Evolutionary conservation across 2,113 vertebrate species (phyloP).

Genomic region (Nematolebias whitei): DNA sequence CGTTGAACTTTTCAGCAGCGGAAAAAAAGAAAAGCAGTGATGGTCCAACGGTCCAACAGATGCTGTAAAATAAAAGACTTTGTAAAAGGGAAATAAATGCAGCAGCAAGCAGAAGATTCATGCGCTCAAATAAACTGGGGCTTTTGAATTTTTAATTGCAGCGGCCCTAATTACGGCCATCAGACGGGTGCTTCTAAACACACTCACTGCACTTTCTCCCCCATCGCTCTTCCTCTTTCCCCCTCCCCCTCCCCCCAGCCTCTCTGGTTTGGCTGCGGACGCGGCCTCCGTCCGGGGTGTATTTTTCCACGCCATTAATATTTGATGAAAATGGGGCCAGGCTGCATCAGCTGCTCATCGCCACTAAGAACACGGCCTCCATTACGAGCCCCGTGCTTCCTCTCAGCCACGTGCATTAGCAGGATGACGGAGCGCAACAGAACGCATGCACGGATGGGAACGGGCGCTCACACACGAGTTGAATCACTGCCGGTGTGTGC

Average conservation of each 20-base stretch:
- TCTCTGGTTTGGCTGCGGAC: constrained; percentile 85
- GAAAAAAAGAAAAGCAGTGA: constrained; percentile 46
- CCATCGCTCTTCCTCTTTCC: constrained; percentile 69
- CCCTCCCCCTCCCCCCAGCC: constrained; percentile 54
- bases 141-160: constrained; percentile 99
- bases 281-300: constrained; percentile 92
- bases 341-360: constrained; percentile 98
- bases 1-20: too few relatives aligned
- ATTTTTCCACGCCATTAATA: constrained; percentile 99
- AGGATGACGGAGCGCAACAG: constrained; percentile 92
- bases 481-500: neutral
- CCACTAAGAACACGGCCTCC: constrained; percentile 93
- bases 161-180: constrained; percentile 99
- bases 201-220: constrained; percentile 88
- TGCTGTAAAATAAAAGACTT: constrained; percentile 97
- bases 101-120: constrained; percentile 91
- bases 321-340: constrained; percentile 99
- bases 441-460: constrained; percentile 50
- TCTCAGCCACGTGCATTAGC: constrained; percentile 95
- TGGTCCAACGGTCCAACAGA: constrained; percentile 92
- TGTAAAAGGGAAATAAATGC: constrained; percentile 99
- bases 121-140: constrained; percentile 99
- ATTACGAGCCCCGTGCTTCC: constrained; percentile 96
- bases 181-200: constrained; percentile 97
- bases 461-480: neutral